Evolutionary conservation across 2,113 vertebrate genomes (phyloP).

Genomic region (Cinclus mexicanus): DNA sequence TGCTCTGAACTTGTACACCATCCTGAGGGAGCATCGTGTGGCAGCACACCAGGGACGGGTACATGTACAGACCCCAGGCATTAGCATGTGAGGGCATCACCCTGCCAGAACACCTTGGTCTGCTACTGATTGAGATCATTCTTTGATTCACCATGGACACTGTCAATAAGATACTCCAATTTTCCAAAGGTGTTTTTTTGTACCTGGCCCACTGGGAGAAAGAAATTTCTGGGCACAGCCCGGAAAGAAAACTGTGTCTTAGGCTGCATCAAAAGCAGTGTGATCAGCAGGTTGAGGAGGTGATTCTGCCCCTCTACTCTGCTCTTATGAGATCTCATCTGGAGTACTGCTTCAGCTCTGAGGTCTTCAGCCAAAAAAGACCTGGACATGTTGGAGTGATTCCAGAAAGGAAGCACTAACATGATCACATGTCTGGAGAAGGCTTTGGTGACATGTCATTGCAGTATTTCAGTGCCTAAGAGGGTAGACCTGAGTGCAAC

Average conservation of each 20-base stretch:
- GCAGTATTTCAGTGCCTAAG: not conserved
- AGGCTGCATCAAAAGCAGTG: not conserved
- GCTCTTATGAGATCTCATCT: not conserved
- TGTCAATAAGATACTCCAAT: not conserved
- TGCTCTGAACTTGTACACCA: not conserved
- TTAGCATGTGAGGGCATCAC: not conserved
- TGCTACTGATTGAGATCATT: not conserved
- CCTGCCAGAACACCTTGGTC: not conserved
- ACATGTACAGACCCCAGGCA: not conserved
- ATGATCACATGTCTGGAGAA: not conserved
- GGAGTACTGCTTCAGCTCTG: not conserved
- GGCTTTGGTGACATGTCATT: rapidly evolving
- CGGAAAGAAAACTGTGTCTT: not conserved
- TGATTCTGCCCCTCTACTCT: not conserved
- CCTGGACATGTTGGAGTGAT: too few species aligned
- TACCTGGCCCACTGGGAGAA: not conserved
- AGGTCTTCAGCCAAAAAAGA: not conserved
- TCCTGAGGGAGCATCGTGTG: not conserved
- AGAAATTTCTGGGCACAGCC: rapidly evolving
- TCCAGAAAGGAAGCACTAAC: not conserved
- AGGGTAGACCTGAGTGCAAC: not conserved
- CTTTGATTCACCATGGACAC: not conserved
- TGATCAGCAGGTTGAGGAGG: not conserved
- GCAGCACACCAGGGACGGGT: not conserved
- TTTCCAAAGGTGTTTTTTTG: not conserved